Evolutionary conservation across 2,888 invertebrate species (phyloP).

Genomic region (Thyatira batis): DNA sequence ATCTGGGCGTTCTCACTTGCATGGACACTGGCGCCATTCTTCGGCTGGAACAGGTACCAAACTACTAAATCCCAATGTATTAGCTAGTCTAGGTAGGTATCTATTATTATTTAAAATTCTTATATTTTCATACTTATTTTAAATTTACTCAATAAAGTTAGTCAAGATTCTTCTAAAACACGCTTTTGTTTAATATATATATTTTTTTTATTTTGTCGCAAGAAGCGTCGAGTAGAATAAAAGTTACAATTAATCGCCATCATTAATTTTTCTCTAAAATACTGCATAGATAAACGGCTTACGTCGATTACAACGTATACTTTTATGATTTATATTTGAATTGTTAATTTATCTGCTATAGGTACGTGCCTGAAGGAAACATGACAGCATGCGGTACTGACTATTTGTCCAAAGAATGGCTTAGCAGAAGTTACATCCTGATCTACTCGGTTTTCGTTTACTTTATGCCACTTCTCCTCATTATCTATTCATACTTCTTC

Average conservation of each 20-base stretch:
- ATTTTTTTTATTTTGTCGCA: no score
- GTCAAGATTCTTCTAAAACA: no score
- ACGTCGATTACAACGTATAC: no score
- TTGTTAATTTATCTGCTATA: constrained; percentile 52
- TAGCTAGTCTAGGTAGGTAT: no score
- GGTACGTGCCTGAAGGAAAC: constrained; percentile 96
- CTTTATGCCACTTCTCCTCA: constrained; percentile 88
- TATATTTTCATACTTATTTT: neutral
- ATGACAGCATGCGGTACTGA: constrained; percentile 97
- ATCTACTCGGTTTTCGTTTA: constrained; percentile 91
- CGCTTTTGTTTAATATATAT: no score
- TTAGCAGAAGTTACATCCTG: constrained; percentile 90
- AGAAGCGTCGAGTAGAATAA: no score
- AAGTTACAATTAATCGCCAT: no score
- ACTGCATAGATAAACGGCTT: no score
- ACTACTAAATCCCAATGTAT: no score
- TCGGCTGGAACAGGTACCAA: constrained; percentile 91
- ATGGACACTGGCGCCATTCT: constrained; percentile 92
- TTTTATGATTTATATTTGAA: no score
- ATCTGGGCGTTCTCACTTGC: constrained; percentile 90
- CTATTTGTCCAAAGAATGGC: constrained; percentile 89
- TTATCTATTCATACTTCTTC: constrained; percentile 94
- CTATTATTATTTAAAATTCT: no score
- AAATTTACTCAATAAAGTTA: constrained; percentile 5
- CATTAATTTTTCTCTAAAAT: no score